Evolutionary conservation across 2,797 vertebrate species (phyloP), one percentile per base, ranked within the genome.

Genomic region (Alcedo atthis): DNA sequence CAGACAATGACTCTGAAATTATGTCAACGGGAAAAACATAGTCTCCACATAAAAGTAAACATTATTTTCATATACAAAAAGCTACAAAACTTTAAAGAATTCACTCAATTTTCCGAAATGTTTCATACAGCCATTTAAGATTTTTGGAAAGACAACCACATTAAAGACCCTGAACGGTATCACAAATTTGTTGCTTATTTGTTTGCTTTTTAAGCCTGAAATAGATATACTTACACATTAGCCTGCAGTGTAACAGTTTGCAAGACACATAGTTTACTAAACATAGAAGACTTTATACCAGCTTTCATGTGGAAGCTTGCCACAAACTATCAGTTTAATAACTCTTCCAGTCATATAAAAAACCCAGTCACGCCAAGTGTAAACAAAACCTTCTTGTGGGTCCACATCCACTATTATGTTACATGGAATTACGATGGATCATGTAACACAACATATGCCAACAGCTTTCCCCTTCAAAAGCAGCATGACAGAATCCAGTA

Each of bases 1-100:
- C 49, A 94, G 48, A 79, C 77, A 89, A 75, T 78, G 86, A 81
- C 49, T 79, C 48, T 75, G 75, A 89, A 82, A 74, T 68, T 19
- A 75, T 28, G 19, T 37, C 28, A 85, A 93, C 61, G 63, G 33
- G 49, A 81, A 92, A 76, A 92, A 68, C 77, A 57, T 48, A 81
- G 22, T 51, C 32, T 55, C 18, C 63, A 87, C 69, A 42, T 69
- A 92, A 15, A 68, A 80, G 75, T 24, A 91, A 81, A 55, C 8
- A 0, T 51, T 42, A 51, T 64, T 77, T 81, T 40, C 37, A 24
- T 63, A 63, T 53, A 76, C 10, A 89, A 74, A 92, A 68, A 43
- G 5, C 9, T 66, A 81, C 17, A 75, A 58, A 77, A 61, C 19
- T 79, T 76, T 15, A 35, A 67, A 74, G 15, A 37, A 40, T 80